Evolutionary conservation across 2,797 vertebrate species (phyloP), one percentile per base, ranked within the genome.

Genomic region (Gephyroberyx darwinii): DNA sequence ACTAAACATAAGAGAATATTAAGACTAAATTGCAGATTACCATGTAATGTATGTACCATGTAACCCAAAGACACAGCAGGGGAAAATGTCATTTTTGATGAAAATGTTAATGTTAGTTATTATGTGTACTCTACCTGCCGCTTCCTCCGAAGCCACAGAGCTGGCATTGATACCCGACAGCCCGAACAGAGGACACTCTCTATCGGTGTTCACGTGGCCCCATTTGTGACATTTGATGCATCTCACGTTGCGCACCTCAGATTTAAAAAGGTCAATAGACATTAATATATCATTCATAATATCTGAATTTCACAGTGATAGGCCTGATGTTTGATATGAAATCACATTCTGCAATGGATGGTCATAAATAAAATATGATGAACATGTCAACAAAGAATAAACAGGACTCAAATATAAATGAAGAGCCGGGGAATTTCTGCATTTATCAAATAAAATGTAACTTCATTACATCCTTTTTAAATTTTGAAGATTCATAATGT

Each of bases 171-270:
- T 99, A 56, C 98, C 98, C 4, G 98, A 99, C 74, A 99, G 95
- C 20, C 98, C 97, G 77, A 95, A 99, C 9, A 99, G 94, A 61
- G 98, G 98, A 85, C 98, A 99, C 75, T 99, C 98, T 82, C 98
- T 91, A 85, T 99, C 98, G 0, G 98, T 99, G 93, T 99, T 99
- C 77, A 99, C 97, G 1, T 99, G 98, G 71, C 98, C 98, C 98
- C 97, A 99, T 78, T 99, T 99, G 92, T 98, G 98, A 88, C 98
- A 99, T 83, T 99, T 99, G 87, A 99, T 99, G 78, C 98, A 99
- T 13, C 96, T 94, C 72, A 99, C 98, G 14, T 99, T 99, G 79
- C 98, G 95, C 88, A 99, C 98, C 98, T 97, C 69, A 4, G 53
- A 69, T 78, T 31, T 16, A 43, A 67, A 26, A 26, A 74, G 12